phyloP scores from a whole-genome alignment of 2,113 vertebrate genomes.

The Octodon degus region DNA sequence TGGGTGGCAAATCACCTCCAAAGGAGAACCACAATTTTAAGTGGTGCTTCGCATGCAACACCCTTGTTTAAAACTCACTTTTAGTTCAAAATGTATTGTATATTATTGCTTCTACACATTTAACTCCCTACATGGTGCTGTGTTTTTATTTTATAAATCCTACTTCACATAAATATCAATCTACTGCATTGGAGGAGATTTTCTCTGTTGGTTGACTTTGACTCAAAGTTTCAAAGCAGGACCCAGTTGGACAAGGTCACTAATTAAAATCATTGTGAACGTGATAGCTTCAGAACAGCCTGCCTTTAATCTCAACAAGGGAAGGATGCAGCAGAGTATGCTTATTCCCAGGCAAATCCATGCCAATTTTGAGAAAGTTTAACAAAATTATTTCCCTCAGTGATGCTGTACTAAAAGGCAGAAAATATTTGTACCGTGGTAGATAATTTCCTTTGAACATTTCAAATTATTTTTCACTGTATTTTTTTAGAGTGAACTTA shows the following conservation, averaged over 20 bases:
- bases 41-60: background rate
- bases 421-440: background rate
- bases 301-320: slow-evolving; percentile 33
- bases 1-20: background rate
- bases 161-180: slow-evolving; percentile 40
- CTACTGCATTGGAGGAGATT: background rate
- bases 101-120: background rate
- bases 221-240: slow-evolving; percentile 48
- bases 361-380: background rate
- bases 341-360: background rate
- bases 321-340: background rate
- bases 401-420: background rate
- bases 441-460: background rate
- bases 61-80: slow-evolving; percentile 27
- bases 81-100: background rate
- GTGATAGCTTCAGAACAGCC: background rate
- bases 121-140: background rate
- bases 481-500: background rate
- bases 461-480: slow-evolving; percentile 19
- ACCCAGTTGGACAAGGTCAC: slow-evolving; percentile 11
- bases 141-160: background rate
- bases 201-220: background rate
- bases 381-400: background rate
- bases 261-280: background rate
- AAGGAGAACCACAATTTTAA: background rate